Conservation (phyloP, 2,888 invertebrate species). For the Dinocampus coccinellae region DNA sequence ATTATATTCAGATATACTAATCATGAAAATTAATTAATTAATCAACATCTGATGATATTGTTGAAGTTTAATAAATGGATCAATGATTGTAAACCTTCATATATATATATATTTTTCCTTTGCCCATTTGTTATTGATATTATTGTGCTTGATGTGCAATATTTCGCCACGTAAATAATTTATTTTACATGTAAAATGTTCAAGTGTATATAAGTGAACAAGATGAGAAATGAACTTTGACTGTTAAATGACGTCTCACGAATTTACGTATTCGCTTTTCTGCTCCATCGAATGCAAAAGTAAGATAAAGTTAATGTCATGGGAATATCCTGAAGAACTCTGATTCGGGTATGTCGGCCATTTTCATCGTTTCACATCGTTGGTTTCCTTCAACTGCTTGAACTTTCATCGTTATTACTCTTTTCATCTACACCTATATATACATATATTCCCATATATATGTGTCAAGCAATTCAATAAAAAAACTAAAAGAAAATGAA, state of each 20-base stretch:
- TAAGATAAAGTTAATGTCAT: slow-evolving; percentile 52
- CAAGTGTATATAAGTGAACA: slow-evolving; percentile 2
- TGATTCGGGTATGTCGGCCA: slow-evolving; percentile 42
- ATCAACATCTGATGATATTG: too few relatives aligned
- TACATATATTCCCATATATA: too few relatives aligned
- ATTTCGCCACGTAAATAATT: not conserved
- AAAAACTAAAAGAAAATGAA: not conserved
- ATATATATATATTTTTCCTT: not conserved
- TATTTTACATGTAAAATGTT: not conserved
- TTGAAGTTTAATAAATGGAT: too few relatives aligned
- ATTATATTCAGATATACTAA: too few relatives aligned
- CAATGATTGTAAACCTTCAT: too few relatives aligned
- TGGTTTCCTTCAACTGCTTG: slow-evolving; percentile 48
- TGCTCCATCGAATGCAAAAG: slow-evolving; percentile 53
- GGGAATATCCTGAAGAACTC: slow-evolving; percentile 48
- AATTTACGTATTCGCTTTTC: slow-evolving; percentile 50
- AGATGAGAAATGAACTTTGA: slow-evolving; percentile 49
- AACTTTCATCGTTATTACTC: slow-evolving; percentile 49
- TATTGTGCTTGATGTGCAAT: not conserved
- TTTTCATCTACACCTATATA: not conserved
- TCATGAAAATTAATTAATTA: too few relatives aligned
- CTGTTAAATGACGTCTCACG: slow-evolving; percentile 46
- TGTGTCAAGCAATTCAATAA: too few relatives aligned
- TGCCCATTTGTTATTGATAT: too few relatives aligned
- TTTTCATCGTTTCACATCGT: slow-evolving; percentile 48